These are phyloP conservation scores for Porites cylindrica DNA, from an alignment of 92 coral and sea anemone species.

Conservation along the genomic window DNA sequence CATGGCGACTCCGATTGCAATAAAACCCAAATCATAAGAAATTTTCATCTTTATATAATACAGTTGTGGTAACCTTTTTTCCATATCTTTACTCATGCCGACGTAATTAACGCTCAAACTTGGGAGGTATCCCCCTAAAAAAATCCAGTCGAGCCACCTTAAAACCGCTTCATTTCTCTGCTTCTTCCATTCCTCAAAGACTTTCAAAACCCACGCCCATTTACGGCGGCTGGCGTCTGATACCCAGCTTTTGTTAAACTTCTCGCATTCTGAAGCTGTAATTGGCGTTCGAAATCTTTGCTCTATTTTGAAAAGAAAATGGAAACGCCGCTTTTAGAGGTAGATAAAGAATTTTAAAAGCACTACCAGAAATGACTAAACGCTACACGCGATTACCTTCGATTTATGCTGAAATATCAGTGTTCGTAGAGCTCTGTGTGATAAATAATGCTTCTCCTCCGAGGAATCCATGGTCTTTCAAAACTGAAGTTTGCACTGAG, in stretches of 20 bases:
- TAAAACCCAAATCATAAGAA: too few relatives aligned
- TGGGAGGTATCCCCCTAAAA: too few relatives aligned
- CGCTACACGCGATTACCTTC: too few relatives aligned
- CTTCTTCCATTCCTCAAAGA: conserved; percentile 21
- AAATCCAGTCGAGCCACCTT: too few relatives aligned
- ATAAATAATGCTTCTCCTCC: background rate
- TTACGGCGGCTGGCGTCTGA: conserved; percentile 39
- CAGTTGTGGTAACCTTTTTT: too few relatives aligned
- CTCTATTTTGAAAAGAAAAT: background rate
- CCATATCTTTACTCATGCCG: too few relatives aligned
- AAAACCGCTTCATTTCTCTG: background rate
- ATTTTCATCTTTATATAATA: too few relatives aligned
- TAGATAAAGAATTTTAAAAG: background rate
- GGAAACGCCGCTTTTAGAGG: conserved; percentile 16
- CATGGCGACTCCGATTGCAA: too few relatives aligned
- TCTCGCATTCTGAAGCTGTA: conserved; percentile 30
- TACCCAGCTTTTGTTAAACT: conserved; percentile 41
- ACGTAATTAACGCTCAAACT: too few relatives aligned
- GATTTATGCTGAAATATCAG: too few relatives aligned
- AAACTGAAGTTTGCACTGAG: background rate
- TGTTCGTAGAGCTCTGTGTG: too few relatives aligned
- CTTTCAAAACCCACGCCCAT: conserved; percentile 39
- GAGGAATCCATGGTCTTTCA: conserved; percentile 3
- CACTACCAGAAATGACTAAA: background rate
- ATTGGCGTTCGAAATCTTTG: conserved; percentile 17